Conservation (phyloP, 2,113 vertebrate genomes). For the Albula glossodonta region DNA sequence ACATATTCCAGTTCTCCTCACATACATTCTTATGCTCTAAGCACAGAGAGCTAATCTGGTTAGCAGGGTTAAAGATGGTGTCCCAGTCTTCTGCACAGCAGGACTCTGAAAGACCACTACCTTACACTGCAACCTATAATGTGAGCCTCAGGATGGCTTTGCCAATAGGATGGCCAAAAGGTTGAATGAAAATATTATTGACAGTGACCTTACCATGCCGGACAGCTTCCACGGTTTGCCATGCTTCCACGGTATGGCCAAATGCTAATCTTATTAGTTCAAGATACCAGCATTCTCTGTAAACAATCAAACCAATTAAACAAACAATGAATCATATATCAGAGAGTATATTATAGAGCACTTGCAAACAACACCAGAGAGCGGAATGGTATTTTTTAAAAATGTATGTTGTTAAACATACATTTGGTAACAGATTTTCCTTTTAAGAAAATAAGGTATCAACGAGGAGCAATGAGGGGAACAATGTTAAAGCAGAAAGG, state of each 20-base stretch:
- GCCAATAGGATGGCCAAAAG: not conserved
- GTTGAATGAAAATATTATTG: not conserved
- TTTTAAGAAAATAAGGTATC: not conserved
- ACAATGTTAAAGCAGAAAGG: not conserved
- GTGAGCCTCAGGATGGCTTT: not conserved
- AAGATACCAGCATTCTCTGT: not conserved
- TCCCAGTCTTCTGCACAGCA: too few species aligned
- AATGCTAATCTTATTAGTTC: not conserved
- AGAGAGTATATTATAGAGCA: not conserved
- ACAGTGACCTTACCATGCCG: not conserved
- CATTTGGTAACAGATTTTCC: not conserved
- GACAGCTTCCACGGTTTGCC: not conserved
- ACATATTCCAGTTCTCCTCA: too few species aligned
- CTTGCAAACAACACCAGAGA: not conserved
- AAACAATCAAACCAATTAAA: not conserved
- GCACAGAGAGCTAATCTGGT: too few species aligned
- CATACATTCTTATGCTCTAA: too few species aligned
- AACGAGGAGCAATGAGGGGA: not conserved
- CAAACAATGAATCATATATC: not conserved
- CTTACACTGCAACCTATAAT: not conserved
- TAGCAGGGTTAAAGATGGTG: too few species aligned
- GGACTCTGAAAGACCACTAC: not conserved
- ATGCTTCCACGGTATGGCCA: not conserved
- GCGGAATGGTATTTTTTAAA: not conserved
- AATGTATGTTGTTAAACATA: not conserved